phyloP scores from a whole-genome alignment of 2,113 vertebrate genomes.

The Willisornis vidua region DNA sequence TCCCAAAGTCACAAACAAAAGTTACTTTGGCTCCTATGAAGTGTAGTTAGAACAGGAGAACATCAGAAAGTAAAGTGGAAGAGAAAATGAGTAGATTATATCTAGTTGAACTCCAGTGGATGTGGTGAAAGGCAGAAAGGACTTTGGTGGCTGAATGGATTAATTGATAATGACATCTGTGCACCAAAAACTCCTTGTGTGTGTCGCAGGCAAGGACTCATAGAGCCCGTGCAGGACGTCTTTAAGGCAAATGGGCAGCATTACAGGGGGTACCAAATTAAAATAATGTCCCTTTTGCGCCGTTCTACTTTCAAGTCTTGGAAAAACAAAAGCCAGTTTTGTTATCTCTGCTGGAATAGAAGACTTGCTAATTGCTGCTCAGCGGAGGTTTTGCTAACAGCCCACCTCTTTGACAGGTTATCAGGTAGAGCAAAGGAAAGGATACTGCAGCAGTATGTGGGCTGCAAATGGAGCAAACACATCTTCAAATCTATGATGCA shows the following conservation, averaged over 20 bases:
- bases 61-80: conserved; percentile 51
- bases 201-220: not conserved
- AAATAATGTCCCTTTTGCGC: not conserved
- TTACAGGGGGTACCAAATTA: not conserved
- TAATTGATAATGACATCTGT: not conserved
- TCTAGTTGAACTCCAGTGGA: conserved; percentile 32
- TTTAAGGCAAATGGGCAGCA: not conserved
- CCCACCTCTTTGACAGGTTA: not conserved
- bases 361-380: not conserved
- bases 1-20: conserved; percentile 62
- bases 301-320: not conserved
- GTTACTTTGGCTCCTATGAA: not conserved
- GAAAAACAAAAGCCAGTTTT: not conserved
- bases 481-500: not conserved
- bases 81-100: not conserved
- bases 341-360: not conserved
- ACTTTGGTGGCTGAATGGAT: conserved; percentile 11
- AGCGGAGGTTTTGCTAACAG: not conserved
- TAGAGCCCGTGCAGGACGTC: not conserved
- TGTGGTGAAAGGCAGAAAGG: conserved; percentile 46
- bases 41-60: conserved; percentile 13
- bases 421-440: conserved; percentile 8
- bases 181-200: not conserved
- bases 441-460: conserved; percentile 8
- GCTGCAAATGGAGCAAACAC: conserved; percentile 8